Evolutionary conservation across 2,797 vertebrate genomes (phyloP).

Genomic region (Cyclopterus lumpus): DNA sequence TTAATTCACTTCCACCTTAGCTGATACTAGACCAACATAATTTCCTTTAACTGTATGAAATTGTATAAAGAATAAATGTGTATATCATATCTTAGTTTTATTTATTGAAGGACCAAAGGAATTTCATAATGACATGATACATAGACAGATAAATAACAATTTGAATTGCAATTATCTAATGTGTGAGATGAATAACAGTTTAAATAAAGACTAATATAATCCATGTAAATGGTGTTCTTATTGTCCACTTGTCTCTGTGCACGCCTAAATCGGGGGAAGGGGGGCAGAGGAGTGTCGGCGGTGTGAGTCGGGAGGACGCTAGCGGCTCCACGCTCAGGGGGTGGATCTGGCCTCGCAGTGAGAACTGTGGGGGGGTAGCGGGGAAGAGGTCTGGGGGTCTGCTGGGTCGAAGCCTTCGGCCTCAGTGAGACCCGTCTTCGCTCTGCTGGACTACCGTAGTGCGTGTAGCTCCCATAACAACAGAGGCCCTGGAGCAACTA

Average conservation of each 20-base stretch:
- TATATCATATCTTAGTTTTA: constrained; percentile 95
- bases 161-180: constrained; percentile 88
- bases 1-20: constrained; percentile 75
- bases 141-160: constrained; percentile 86
- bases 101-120: constrained; percentile 91
- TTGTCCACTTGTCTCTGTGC: constrained; percentile 78
- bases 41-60: constrained; percentile 90
- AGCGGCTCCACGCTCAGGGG: neutral
- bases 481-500: constrained; percentile 35
- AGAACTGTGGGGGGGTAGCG: constrained; percentile 37
- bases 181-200: constrained; percentile 87
- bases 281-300: constrained; percentile 31
- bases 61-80: constrained; percentile 92
- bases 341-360: neutral
- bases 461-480: constrained; percentile 14
- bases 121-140: constrained; percentile 87
- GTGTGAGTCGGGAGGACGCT: constrained; percentile 32
- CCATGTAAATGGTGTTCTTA: constrained; percentile 84
- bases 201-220: constrained; percentile 91
- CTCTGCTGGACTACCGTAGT: constrained; percentile 34
- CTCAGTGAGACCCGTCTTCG: constrained; percentile 7
- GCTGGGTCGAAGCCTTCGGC: constrained; percentile 23
- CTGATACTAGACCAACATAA: constrained; percentile 77
- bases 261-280: constrained; percentile 41
- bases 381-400: constrained; percentile 53